These are phyloP conservation scores for Falco peregrinus DNA, from an alignment of 2,797 vertebrate genomes.

Conservation along the genomic window DNA sequence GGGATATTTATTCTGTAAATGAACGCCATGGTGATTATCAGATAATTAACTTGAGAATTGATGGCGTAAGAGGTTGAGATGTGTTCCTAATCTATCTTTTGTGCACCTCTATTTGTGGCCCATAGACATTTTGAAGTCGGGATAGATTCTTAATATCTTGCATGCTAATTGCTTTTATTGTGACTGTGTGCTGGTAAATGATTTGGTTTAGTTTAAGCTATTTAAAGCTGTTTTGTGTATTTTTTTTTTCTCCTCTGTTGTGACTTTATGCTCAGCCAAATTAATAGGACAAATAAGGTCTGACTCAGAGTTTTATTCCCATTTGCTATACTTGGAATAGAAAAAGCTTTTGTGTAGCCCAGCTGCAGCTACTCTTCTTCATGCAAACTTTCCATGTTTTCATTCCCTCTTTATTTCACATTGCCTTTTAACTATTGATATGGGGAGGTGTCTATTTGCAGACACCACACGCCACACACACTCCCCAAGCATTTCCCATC, in stretches of 20 bases:
- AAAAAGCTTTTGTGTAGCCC: not conserved
- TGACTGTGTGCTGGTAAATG: slow-evolving; percentile 11
- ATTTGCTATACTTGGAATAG: not conserved
- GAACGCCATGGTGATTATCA: slow-evolving; percentile 54
- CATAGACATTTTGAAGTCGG: slow-evolving; percentile 27
- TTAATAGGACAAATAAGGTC: slow-evolving; percentile 27
- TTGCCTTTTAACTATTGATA: not conserved
- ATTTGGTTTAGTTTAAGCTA: slow-evolving; percentile 37
- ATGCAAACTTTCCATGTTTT: not conserved
- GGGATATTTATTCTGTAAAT: slow-evolving; percentile 66
- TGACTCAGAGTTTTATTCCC: slow-evolving; percentile 32
- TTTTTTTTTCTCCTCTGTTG: not conserved
- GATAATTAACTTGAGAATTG: slow-evolving; percentile 69
- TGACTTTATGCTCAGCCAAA: slow-evolving; percentile 20
- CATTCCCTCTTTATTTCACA: not conserved
- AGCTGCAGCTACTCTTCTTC: not conserved
- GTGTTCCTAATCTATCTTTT: slow-evolving; percentile 50
- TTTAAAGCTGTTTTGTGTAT: slow-evolving; percentile 20
- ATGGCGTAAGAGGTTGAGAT: slow-evolving; percentile 34
- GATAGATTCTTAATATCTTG: slow-evolving; percentile 55
- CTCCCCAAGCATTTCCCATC: not conserved
- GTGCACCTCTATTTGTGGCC: slow-evolving; percentile 52
- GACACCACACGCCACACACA: not conserved
- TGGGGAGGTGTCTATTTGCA: not conserved
- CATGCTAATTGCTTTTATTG: slow-evolving; percentile 63